Percentiles rank a stretch among this genome's conserved stretches.
Evolutionary conservation across 2,888 invertebrate species (phyloP).

Genomic region (Netelia melanura): DNA sequence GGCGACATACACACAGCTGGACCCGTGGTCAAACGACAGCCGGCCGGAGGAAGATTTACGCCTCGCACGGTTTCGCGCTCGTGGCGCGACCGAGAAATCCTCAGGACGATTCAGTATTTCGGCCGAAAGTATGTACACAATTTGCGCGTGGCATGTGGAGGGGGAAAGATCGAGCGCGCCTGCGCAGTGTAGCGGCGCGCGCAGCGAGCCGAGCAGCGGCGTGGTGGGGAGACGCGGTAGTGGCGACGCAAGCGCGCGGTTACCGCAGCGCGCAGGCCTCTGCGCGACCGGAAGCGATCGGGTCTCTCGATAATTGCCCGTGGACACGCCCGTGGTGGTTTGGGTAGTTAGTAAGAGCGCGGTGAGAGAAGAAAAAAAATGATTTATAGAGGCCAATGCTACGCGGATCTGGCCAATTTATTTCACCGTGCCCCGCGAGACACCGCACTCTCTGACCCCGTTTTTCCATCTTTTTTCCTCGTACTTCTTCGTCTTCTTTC

Average conservation of each 20-base stretch:
- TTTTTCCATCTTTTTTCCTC: slow-evolving; percentile 22
- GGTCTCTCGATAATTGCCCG: slow-evolving; percentile 63
- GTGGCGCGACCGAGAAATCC: slow-evolving; percentile 55
- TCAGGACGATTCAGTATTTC: slow-evolving; percentile 14
- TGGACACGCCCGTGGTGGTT: slow-evolving; percentile 65
- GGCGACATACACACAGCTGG: slow-evolving; percentile 48
- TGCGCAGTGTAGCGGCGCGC: not conserved
- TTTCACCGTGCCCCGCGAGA: slow-evolving; percentile 36
- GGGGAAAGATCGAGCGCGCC: too few species aligned
- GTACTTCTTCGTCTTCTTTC: not conserved
- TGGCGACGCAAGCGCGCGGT: slow-evolving; percentile 27
- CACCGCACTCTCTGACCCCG: slow-evolving; percentile 52
- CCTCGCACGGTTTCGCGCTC: slow-evolving; percentile 62
- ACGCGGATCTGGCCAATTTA: slow-evolving; percentile 54
- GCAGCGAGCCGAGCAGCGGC: not conserved
- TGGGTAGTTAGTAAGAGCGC: slow-evolving; percentile 33
- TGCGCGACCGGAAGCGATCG: slow-evolving; percentile 65
- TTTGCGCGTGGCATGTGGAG: not conserved
- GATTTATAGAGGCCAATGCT: slow-evolving; percentile 57
- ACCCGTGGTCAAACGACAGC: slow-evolving; percentile 58
- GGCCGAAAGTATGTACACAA: slow-evolving; percentile 11
- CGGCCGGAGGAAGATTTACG: slow-evolving; percentile 64
- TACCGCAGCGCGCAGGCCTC: slow-evolving; percentile 21
- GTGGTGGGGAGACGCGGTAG: not conserved
- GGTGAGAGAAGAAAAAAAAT: slow-evolving; percentile 42